Evolutionary conservation across 2,888 invertebrate species (phyloP), one percentile per base, ranked within the genome.

Genomic region (Phytoseiulus persimilis): DNA sequence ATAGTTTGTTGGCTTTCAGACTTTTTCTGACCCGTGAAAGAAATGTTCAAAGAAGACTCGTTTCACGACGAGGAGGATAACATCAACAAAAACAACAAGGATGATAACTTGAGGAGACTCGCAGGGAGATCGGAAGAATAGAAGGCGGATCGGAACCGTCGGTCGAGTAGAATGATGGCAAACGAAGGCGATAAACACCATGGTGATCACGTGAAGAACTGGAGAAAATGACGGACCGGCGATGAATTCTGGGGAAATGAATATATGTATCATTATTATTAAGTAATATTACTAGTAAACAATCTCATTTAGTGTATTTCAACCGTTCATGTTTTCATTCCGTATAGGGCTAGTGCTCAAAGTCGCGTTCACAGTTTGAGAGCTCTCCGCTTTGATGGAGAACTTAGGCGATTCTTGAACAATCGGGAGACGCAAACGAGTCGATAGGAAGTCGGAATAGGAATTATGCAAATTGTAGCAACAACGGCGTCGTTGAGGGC

Each of bases 1-100:
- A 87, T 87, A 87, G 87, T 87, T 87, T 87, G 87, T 87, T 87
- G 87, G 87, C 87, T 87, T 87, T 87, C 87, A n/a, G 87, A 33
- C 45, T n/a, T 87, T 87, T 87, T 87, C 32, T 83, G 31, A 83
- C 65, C 18, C 65, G 65, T 6, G 9, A 39, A 3, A 39, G 39
- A 39, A 65, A 65, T 65, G 14, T 28, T 65, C 18, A 23, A 28
- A 3, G 65, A 28, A 23, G 18, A 65, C 65, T 65, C 28, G 65
- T 14, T 39, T 39, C 39, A 39, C 39, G 39, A 39, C 9, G 39
- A 39, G 9, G 5, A 3, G 28, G 28, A 18, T 2, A 18, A 65
- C 65, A 28, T 46, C 9, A 14, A 65, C 65, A 65, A 11, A 6
- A 65, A 65, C 65, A 65, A 23, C 65, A 65, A 65, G 28, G 65